Evolutionary conservation across 2,113 vertebrate species (phyloP), one percentile per base, ranked within the genome.

Genomic region (Corvus hawaiiensis): DNA sequence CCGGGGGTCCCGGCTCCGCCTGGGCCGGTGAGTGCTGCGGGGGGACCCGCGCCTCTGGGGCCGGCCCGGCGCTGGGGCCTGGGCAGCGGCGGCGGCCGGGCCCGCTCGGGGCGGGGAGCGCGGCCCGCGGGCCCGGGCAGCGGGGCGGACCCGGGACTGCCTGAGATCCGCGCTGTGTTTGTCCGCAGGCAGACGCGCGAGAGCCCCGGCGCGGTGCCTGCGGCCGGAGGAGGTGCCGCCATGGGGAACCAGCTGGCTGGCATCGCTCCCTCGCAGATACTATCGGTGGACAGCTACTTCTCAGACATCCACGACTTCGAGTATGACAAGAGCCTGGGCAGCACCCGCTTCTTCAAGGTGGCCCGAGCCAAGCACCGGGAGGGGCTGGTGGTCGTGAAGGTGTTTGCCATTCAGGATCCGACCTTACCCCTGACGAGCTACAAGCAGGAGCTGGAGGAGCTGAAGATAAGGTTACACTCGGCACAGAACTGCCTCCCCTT

Each of bases 221-320:
- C 26, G 66, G 23, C 72, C 44, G 46, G 43, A 58, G 51, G 44
- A 68, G 68, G 71, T 3, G 79, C 56, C 93, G 84, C 49, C 78
- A 99, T 99, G 99, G 99, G 99, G 92, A 99, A 99, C 95, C 99
- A 99, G 96, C 98, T 99, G 32, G 99, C 99, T 28, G 99, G 99
- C 52, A 99, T 99, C 74, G 99, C 99, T 67, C 99, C 99, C 8
- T 99, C 99, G 10, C 99, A 99, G 98, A 99, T 99, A 96, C 98
- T 99, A 41, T 99, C 99, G 3, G 99, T 99, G 82, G 99, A 99
- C 98, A 99, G 99, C 95, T 99, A 99, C 97, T 99, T 99, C 97
- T 99, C 99, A 1, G 99, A 99, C 95, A 99, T 99, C 93, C 98
- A 99, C 48, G 99, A 99, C 97, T 99, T 99, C 64, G 99, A 99